These are phyloP conservation scores for Hypsopygia costalis DNA, from an alignment of 2,888 invertebrate genomes.

Conservation along the genomic window DNA sequence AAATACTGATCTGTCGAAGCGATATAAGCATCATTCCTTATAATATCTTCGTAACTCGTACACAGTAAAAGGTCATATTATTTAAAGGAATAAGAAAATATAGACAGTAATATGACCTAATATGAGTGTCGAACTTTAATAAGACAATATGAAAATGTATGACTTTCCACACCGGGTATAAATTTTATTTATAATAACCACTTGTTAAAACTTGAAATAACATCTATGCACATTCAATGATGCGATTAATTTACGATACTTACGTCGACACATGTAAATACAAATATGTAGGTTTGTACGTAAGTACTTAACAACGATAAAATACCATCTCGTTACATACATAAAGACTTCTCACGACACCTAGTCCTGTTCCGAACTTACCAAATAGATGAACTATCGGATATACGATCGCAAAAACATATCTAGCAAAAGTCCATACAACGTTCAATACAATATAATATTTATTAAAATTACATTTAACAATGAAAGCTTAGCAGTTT, in stretches of 20 bases:
- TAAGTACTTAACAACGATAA: slow-evolving; percentile 70
- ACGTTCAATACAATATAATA: slow-evolving; percentile 53
- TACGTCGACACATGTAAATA: slow-evolving; percentile 55
- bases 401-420: slow-evolving; percentile 55
- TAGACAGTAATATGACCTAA: slow-evolving; percentile 18
- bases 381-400: slow-evolving; percentile 37
- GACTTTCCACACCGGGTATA: slow-evolving; percentile 12
- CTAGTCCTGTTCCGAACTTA: slow-evolving; percentile 45
- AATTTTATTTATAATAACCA: slow-evolving; percentile 24
- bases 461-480: slow-evolving; percentile 67
- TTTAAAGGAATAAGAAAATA: slow-evolving; percentile 23
- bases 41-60: not conserved
- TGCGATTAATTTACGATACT: slow-evolving; percentile 43
- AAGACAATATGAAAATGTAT: slow-evolving; percentile 17
- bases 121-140: slow-evolving; percentile 18
- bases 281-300: slow-evolving; percentile 46
- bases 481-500: slow-evolving; percentile 66
- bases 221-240: slow-evolving; percentile 37
- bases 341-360: slow-evolving; percentile 42
- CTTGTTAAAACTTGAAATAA: slow-evolving; percentile 42
- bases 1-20: slow-evolving; percentile 27
- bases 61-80: slow-evolving; percentile 10
- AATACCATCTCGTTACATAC: slow-evolving; percentile 52
- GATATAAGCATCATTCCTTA: slow-evolving; percentile 12
- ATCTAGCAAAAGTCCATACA: slow-evolving; percentile 57